Conservation (phyloP, 2,888 invertebrate species). For the Mesorhabditis belari region DNA sequence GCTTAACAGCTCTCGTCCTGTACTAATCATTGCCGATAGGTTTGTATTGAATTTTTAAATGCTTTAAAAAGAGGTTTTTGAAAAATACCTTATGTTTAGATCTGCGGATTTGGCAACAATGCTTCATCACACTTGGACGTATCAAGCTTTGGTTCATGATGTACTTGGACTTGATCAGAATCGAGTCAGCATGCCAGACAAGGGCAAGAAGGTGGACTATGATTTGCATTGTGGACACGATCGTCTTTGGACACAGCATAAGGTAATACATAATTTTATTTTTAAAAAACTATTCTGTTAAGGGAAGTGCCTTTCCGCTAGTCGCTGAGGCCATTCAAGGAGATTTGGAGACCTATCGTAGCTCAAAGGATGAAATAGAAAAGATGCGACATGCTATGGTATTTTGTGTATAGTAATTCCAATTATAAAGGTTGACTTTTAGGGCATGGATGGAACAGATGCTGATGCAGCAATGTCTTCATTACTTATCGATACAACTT, state of each 20-base stretch:
- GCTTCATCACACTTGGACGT: slow-evolving; percentile 98
- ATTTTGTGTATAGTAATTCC: slow-evolving; percentile 5
- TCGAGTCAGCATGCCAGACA: slow-evolving; percentile 69
- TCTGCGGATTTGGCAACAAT: slow-evolving; percentile 73
- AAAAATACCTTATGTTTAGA: slow-evolving; percentile 2
- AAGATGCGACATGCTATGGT: slow-evolving; percentile 84
- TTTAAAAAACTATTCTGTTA: not conserved
- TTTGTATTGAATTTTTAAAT: not conserved
- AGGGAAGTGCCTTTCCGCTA: slow-evolving; percentile 59
- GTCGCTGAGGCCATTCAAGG: slow-evolving; percentile 98
- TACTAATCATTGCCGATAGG: slow-evolving; percentile 29
- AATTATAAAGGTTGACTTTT: slow-evolving; percentile 2
- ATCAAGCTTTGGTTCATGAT: slow-evolving; percentile 95
- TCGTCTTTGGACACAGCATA: slow-evolving; percentile 85
- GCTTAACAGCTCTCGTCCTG: slow-evolving; percentile 44
- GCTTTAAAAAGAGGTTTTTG: not conserved
- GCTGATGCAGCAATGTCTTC: slow-evolving; percentile 72
- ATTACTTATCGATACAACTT: slow-evolving; percentile 81
- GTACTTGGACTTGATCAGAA: slow-evolving; percentile 82
- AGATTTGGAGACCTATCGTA: slow-evolving; percentile 85
- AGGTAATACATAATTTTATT: slow-evolving; percentile 63
- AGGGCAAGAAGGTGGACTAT: slow-evolving; percentile 72
- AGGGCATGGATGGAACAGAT: slow-evolving; percentile 66
- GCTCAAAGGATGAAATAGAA: slow-evolving; percentile 92
- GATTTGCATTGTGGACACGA: slow-evolving; percentile 70